A percentile compares a stretch with the other conserved stretches of the same genome.
phyloP scores from a whole-genome alignment of 92 coral and sea anemone genomes.

The Palythoa caribaeorum region DNA sequence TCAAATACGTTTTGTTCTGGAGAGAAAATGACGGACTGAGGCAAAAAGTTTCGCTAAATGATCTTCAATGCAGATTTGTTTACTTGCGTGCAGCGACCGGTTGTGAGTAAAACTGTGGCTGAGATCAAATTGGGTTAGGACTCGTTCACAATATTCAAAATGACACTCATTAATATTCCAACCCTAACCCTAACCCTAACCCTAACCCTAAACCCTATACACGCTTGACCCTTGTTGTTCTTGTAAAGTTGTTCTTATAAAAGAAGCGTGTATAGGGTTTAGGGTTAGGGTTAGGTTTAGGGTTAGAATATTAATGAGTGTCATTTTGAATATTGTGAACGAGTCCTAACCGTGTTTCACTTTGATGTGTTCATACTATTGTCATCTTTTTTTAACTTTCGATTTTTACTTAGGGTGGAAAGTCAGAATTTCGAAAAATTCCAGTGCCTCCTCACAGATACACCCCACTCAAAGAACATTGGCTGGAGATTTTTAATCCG shows the following conservation, averaged over 20 bases:
- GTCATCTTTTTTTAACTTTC: neutral
- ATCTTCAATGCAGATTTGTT: neutral
- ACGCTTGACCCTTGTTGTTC: too few species aligned
- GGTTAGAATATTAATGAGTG: too few species aligned
- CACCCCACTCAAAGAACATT: conserved; percentile 92
- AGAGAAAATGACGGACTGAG: conserved; percentile 15
- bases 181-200: too few species aligned
- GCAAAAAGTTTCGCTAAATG: neutral
- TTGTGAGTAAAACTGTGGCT: neutral
- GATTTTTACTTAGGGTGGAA: conserved; percentile 71
- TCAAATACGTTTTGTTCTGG: conserved; percentile 13
- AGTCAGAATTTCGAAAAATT: conserved; percentile 85
- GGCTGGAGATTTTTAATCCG: conserved; percentile 95
- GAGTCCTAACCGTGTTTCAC: too few species aligned
- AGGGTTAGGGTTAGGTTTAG: too few species aligned
- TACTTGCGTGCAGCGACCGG: neutral
- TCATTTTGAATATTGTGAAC: too few species aligned
- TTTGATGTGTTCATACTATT: neutral
- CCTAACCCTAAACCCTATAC: too few species aligned
- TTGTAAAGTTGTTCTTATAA: too few species aligned
- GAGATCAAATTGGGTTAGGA: conserved; percentile 19
- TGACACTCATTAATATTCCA: too few species aligned
- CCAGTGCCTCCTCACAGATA: conserved; percentile 97
- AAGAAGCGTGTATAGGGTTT: too few species aligned
- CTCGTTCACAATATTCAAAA: too few species aligned